Base-by-base conservation (phyloP, 2,113 vertebrate genomes). In the Sceloporus undulatus region DNA sequence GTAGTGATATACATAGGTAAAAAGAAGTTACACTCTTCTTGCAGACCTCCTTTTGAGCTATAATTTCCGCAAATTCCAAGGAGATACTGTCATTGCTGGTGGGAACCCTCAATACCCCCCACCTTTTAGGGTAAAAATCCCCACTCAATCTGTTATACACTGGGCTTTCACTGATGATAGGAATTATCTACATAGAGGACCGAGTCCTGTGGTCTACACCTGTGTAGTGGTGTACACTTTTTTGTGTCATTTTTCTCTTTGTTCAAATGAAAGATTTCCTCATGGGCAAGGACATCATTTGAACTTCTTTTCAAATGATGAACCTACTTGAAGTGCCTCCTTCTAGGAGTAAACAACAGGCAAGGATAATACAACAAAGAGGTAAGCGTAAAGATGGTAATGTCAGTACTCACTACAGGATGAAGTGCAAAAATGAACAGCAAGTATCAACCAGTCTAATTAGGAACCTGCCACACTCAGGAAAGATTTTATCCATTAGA, bases 171-270 rank as follows among this genome's bases (percentile, higher is more conserved):
- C 2, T 29, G 14, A 70, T 21, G 29, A 6, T 21, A 1, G 54
- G 27, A n/a, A 86, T 11, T 27, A 83, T 56, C 56, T 38, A 27
- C 25, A 21, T 0, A 5, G 40, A 25, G 65, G 2, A 2, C 0
- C 48, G 40, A 59, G 40, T 85, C 38, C 29, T 66, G 18, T 73
- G 27, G n/a, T 84, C 14, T n/a, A 81, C 77, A n/a, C 34, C 21
- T 76, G 13, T 62, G 5, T 38, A 21, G 19, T 6, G 48, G 48
- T 48, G 48, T 48, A 48, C 48, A 48, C 48, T 48, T 48, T 5
- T 48, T 7, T 48, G 7, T 48, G 5, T 48, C 34, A 7, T 48
- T 7, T 48, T 48, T 48, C 48, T 48, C 48, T 7, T 48, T 48
- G 48, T 48, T 48, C 5, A 48, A 48, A 48, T 48, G 48, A 48